phyloP scores from a whole-genome alignment of 2,888 invertebrate genomes.

The Latheticus oryzae region DNA sequence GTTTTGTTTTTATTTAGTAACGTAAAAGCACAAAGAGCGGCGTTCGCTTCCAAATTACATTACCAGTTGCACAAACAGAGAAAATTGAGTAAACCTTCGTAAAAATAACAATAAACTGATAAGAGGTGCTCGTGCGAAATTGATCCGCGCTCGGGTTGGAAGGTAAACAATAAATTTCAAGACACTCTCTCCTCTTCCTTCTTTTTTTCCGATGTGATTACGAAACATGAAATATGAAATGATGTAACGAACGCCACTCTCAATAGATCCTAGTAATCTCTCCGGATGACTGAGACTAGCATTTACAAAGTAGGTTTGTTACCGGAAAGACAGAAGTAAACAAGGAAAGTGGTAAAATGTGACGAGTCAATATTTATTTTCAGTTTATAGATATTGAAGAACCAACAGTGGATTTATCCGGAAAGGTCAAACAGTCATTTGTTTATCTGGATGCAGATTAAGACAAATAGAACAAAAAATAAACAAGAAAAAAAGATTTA shows the following conservation, averaged over 20 bases:
- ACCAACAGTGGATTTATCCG: no score
- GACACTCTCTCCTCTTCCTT: conserved; percentile 44
- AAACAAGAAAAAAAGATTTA: no score
- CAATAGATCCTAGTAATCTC: conserved; percentile 44
- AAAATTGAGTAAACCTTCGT: conserved; percentile 44
- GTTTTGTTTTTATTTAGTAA: no score
- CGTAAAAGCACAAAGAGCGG: conserved; percentile 23
- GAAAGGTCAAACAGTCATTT: no score
- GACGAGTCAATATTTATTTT: conserved; percentile 39
- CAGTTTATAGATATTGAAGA: conserved; percentile 39
- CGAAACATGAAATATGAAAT: conserved; percentile 39
- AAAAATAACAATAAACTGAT: conserved; percentile 46
- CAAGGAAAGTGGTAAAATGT: conserved; percentile 52
- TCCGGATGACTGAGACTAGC: conserved; percentile 48
- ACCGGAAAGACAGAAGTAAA: conserved; percentile 50
- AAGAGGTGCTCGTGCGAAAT: conserved; percentile 36
- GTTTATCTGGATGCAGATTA: no score
- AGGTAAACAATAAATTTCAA: conserved; percentile 50
- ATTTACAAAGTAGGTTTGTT: conserved; percentile 50
- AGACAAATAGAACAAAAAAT: no score
- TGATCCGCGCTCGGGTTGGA: conserved; percentile 43
- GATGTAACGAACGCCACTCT: conserved; percentile 29
- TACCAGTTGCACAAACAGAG: conserved; percentile 43
- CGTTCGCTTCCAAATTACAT: conserved; percentile 39
- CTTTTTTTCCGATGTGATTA: conserved; percentile 41